Percentiles rank a stretch among this genome's conserved stretches.
phyloP scores from a whole-genome alignment of 2,797 vertebrate genomes.

The Sebastes itinus region DNA sequence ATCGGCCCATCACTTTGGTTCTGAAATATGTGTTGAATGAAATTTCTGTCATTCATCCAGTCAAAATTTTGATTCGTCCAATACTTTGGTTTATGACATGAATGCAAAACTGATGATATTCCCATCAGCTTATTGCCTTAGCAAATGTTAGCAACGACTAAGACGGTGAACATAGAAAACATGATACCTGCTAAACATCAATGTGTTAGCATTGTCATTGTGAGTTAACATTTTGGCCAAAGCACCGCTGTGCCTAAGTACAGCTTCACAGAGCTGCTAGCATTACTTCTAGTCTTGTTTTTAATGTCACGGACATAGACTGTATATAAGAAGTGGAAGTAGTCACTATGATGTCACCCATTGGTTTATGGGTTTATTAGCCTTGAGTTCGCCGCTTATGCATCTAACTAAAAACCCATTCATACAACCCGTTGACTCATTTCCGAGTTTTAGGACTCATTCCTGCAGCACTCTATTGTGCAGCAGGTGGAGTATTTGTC shows the following conservation, averaged over 20 bases:
- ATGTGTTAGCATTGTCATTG: too few relatives aligned
- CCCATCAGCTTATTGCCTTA: not conserved
- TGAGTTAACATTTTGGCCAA: rapidly evolving
- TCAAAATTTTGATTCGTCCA: not conserved
- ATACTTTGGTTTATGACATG: not conserved
- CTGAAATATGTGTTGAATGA: not conserved
- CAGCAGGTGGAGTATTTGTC: not conserved
- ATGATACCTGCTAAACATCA: too few relatives aligned
- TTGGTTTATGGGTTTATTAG: not conserved
- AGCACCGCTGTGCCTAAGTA: too few relatives aligned
- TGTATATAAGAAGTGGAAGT: too few relatives aligned
- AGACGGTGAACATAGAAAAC: too few relatives aligned
- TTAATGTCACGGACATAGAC: too few relatives aligned
- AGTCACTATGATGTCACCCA: not conserved
- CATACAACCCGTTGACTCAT: rapidly evolving
- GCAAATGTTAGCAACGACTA: not conserved
- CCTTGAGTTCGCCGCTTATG: not conserved
- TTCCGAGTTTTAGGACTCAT: too few relatives aligned
- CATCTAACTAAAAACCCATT: too few relatives aligned
- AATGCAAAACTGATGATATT: not conserved
- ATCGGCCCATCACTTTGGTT: not conserved
- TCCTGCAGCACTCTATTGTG: not conserved
- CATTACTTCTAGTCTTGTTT: too few relatives aligned
- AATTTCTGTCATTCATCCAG: not conserved
- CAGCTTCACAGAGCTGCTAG: too few relatives aligned